phyloP scores from a whole-genome alignment of 2,797 vertebrate genomes.

The Lepidocolaptes lacrymiger region DNA sequence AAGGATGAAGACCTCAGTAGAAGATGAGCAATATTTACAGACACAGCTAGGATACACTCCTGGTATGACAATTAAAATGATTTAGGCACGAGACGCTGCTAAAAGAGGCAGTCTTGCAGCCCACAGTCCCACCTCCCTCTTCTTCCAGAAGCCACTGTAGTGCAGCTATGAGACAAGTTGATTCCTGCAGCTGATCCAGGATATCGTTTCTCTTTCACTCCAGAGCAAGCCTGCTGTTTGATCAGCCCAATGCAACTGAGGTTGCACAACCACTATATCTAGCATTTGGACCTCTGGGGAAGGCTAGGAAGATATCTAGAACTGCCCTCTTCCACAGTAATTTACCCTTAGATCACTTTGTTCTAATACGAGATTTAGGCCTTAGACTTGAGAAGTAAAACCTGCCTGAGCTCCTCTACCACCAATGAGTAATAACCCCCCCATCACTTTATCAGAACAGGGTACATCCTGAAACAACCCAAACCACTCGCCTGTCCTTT shows the following conservation, averaged over 20 bases:
- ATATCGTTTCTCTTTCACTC: neutral
- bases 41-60: neutral
- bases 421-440: neutral
- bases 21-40: neutral
- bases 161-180: neutral
- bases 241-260: neutral
- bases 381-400: neutral
- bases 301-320: neutral
- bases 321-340: neutral
- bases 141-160: neutral
- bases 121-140: neutral
- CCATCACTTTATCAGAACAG: neutral
- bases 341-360: neutral
- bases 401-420: neutral
- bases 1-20: neutral
- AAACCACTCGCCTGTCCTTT: neutral
- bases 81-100: neutral
- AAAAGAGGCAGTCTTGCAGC: neutral
- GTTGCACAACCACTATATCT: neutral
- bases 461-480: neutral
- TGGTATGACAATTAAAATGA: neutral
- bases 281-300: fast-evolving
- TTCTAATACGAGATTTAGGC: neutral
- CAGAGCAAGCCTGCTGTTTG: neutral
- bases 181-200: neutral